phyloP scores from a whole-genome alignment of 2,797 vertebrate species.

The Chelon auratus region DNA sequence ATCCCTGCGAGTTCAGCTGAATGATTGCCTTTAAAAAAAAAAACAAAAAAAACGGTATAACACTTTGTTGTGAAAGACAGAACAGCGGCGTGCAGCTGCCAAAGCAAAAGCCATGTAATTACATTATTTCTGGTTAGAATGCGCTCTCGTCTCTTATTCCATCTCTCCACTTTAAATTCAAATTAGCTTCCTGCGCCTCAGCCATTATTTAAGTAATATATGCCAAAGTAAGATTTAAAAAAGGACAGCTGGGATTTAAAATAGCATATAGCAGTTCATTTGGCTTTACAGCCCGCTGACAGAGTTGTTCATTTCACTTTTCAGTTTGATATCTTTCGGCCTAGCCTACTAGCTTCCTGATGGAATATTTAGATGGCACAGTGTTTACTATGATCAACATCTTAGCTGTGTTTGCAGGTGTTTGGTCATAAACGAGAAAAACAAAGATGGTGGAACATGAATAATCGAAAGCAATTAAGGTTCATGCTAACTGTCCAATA shows the following conservation, averaged over 20 bases:
- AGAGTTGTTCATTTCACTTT: background rate
- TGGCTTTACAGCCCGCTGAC: background rate
- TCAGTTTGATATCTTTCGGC: background rate
- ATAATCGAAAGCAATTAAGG: background rate
- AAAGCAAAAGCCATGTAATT: constrained; percentile 44
- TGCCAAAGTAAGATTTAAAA: background rate
- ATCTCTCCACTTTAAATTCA: constrained; percentile 24
- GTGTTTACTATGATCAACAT: background rate
- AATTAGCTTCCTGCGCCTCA: constrained; percentile 4
- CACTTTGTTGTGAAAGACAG: constrained; percentile 14
- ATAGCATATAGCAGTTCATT: background rate
- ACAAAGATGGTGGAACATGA: background rate
- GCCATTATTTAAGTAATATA: background rate
- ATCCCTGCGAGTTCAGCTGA: constrained; percentile 22
- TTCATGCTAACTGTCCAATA: background rate
- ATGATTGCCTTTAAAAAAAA: constrained; percentile 34
- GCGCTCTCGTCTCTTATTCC: constrained; percentile 5
- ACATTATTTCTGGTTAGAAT: constrained; percentile 28
- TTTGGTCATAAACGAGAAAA: background rate
- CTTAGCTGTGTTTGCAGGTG: background rate
- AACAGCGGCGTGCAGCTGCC: constrained; percentile 29
- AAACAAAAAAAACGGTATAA: background rate
- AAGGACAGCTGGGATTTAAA: background rate
- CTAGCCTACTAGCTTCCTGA: background rate
- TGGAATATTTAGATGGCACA: background rate